Base-by-base conservation (phyloP, 1,140 invertebrate species). In the Zaprionus lachaisei region DNA sequence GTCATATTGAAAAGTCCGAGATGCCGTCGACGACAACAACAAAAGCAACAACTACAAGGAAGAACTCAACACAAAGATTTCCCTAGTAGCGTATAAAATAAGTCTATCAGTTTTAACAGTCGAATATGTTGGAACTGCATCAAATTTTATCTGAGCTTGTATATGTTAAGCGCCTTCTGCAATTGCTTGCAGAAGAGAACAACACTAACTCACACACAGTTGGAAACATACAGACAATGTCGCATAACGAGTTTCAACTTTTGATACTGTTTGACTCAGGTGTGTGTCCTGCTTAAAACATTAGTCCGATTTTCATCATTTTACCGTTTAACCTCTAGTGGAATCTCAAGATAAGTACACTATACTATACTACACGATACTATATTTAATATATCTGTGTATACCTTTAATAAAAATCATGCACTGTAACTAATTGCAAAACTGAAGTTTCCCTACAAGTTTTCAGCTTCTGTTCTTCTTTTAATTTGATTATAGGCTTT, bases 401-500 rank as follows among this genome's bases (percentile, higher is more conserved):
- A 57, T 56, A 2, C 9, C 22, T 31, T n/a, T n/a, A 63, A 69
- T 74, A 58, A 73, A 75, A 90, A 80, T 78, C 85, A 90, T 73
- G 63, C 31, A 22, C 72, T 89, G 85, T 85, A 82, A 90, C 85
- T 90, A 90, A 90, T 90, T 80, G 76, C 76, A 62, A 38, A 77
- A 71, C 55, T 64, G 34, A 63, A 64, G 54, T 72, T 72, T 70
- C 65, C 68, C 65, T 47, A 51, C 47, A 31, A 55, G 34, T 70
- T 81, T 62, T 80, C 26, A 57, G 56, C 65, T 76, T 47, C 22
- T 81, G 73, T 81, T 90, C 31, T 72, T 63, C 38, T 73, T 63
- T 67, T 90, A 77, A 90, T 90, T 90, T 90, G 79, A 90, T 90
- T 90, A 90, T 79, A 66, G 89, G 63, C 68, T 70, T 77, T 84